phyloP scores from a whole-genome alignment of 2,113 vertebrate species.

The Mus musculus region GRCm39 chr2:122357501-122358000 shows the following conservation, averaged over 20 bases:
- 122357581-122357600: not conserved
- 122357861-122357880: accelerated
- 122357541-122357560: constrained; percentile 12
- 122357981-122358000: not conserved
- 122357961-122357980: not conserved
- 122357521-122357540: constrained; percentile 12
- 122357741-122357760: not conserved
- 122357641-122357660: not conserved
- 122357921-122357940: constrained; percentile 45
- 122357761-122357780: constrained; percentile 34
- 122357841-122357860: constrained; percentile 81
- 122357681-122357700: constrained; percentile 1
- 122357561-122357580: constrained; percentile 4
- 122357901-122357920: constrained; percentile 71
- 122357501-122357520: not conserved
- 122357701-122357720: not conserved
- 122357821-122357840: constrained; percentile 46
- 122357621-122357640: not conserved
- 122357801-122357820: constrained; percentile 76
- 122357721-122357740: not conserved
- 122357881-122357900: constrained; percentile 79
- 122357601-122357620: not conserved
- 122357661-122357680: not conserved
- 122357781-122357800: not conserved
- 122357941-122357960: not conserved